phyloP scores from a whole-genome alignment of 2,113 vertebrate species.

The Rhinolophus sinicus region DNA sequence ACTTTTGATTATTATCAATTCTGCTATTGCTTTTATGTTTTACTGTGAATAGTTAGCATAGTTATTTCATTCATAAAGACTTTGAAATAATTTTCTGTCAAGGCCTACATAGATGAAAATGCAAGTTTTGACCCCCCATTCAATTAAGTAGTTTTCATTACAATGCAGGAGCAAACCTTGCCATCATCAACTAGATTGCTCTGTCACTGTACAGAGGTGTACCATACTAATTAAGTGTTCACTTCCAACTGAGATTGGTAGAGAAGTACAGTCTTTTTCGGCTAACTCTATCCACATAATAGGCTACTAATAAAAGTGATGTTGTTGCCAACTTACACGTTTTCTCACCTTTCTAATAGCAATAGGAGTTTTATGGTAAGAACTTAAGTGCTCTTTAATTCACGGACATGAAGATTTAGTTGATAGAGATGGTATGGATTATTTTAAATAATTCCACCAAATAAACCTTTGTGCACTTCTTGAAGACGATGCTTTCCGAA shows the following conservation, averaged over 20 bases:
- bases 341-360: not conserved
- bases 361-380: not conserved
- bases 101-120: not conserved
- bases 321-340: not conserved
- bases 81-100: not conserved
- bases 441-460: not conserved
- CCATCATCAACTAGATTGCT: not conserved
- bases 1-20: not conserved
- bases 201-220: not conserved
- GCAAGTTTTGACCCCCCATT: not conserved
- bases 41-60: not conserved
- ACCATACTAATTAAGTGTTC: not conserved
- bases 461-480: not conserved
- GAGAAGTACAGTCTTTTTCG: not conserved
- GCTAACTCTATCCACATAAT: not conserved
- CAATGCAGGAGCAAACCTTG: not conserved
- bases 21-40: not conserved
- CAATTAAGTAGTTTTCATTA: not conserved
- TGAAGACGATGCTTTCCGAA: slow-evolving; percentile 3
- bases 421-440: not conserved
- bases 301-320: not conserved
- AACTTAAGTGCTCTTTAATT: not conserved
- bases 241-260: not conserved
- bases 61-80: not conserved
- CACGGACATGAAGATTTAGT: not conserved